Base-by-base conservation (phyloP, 2,797 vertebrate genomes). In the Enteromius thamalakanensis region DNA sequence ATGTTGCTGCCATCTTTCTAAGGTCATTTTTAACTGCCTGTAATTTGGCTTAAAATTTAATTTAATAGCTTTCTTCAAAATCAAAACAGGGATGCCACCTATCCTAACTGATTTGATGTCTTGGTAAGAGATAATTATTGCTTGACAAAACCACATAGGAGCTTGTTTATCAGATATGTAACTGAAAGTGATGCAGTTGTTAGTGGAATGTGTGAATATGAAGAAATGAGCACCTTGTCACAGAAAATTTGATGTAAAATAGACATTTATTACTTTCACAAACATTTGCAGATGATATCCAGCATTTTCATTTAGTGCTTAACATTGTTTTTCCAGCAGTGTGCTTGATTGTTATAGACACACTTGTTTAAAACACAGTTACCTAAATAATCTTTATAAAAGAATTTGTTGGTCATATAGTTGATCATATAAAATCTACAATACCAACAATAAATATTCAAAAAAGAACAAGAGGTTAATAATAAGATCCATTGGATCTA, bases 401-500 rank as follows among this genome's bases (percentile, higher is more conserved):
- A 82, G 34, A 40, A 55, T 68, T 68, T 81, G 45, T 65, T 32
- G 51, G 55, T 40, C 32, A 74, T 47, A 74, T n/a, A 81, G 40
- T 53, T 75, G 70, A 65, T 82, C 29, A 53, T 37, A 67, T 29
- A 21, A 75, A 82, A 82, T 82, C 45, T 45, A 76, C 70, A 74
- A 60, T 21, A 65, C 45, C 70, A 82, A 74, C n/a, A 87, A 32
- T 70, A 76, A 84, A 9, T 40, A 19, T 55, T 80, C 67, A 67
- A 75, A 91, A 62, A 53, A 92, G 91, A 90, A 87, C 64, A 75
- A 86, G 0, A 76, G 34, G 87, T 92, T 91, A 91, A 91, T 92
- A 91, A 74, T 26, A 74, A 85, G 88, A 94, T 92, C 92, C 90
- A 91, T 86, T 34, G 91, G 91, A 94, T 94, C 90, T 74, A 68